These are phyloP conservation scores for Berghia stephanieae DNA, from an alignment of 1,140 invertebrate genomes.

Conservation along the genomic window DNA sequence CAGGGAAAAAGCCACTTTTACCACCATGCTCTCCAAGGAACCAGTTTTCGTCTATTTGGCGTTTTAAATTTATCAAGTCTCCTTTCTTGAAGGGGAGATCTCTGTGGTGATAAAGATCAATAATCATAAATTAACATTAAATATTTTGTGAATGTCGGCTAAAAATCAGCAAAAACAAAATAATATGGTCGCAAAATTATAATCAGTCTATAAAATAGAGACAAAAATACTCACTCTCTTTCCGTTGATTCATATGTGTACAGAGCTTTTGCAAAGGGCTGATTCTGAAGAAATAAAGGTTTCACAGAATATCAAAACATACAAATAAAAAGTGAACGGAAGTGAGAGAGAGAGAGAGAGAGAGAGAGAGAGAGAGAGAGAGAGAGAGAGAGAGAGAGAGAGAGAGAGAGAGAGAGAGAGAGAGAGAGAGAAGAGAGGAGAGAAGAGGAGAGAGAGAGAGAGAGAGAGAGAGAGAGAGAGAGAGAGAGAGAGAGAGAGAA, in stretches of 20 bases:
- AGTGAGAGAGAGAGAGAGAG: no score
- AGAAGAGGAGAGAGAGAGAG: no score
- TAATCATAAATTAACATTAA: background rate
- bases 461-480: no score
- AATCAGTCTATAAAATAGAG: background rate
- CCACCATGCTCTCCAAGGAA: slow-evolving; percentile 85
- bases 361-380: no score
- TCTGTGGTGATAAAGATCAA: slow-evolving; percentile 65
- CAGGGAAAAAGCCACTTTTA: slow-evolving; percentile 84
- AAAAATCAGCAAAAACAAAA: background rate
- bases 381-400: no score
- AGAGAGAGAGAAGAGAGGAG: no score
- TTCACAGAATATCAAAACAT: no score
- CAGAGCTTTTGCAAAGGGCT: slow-evolving; percentile 84
- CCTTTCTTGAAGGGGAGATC: slow-evolving; percentile 92
- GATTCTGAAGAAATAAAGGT: slow-evolving; percentile 30
- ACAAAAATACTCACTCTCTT: slow-evolving; percentile 74
- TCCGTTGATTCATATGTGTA: slow-evolving; percentile 88
- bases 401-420: no score
- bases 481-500: no score
- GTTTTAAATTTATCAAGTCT: slow-evolving; percentile 82
- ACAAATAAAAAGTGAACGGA: no score
- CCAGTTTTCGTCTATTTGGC: slow-evolving; percentile 90
- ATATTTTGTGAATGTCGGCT: background rate
- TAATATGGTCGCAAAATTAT: background rate